phyloP scores from a whole-genome alignment of 1,140 invertebrate genomes.

The Eueides isabella region DNA sequence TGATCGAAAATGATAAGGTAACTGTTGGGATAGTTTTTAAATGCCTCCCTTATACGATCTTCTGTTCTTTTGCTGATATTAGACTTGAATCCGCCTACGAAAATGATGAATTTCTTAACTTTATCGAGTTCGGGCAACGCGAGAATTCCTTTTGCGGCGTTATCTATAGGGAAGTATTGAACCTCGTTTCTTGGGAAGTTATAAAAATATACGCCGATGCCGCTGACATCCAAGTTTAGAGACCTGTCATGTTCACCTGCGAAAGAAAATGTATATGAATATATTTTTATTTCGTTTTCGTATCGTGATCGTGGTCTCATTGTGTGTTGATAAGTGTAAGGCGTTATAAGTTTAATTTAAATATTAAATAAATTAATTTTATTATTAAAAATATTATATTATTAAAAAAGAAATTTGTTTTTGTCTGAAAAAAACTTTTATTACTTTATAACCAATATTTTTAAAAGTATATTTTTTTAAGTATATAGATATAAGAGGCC shows the following conservation, averaged over 20 bases:
- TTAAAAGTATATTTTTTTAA: no score
- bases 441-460: no score
- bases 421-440: no score
- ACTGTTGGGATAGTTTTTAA: constrained; percentile 61
- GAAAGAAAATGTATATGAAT: constrained; percentile 36
- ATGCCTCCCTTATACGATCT: constrained; percentile 59
- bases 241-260: constrained; percentile 65
- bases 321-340: neutral
- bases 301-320: neutral
- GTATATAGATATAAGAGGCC: no score
- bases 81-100: constrained; percentile 73
- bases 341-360: neutral
- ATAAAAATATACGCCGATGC: constrained; percentile 67
- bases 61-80: constrained; percentile 68
- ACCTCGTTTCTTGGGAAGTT: constrained; percentile 59
- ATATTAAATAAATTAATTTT: neutral
- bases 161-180: constrained; percentile 53
- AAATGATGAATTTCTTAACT: constrained; percentile 66
- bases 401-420: no score
- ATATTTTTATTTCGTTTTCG: neutral
- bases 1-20: constrained; percentile 74
- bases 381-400: no score
- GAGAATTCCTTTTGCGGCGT: constrained; percentile 61
- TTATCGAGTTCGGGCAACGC: constrained; percentile 56
- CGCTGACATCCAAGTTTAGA: constrained; percentile 63